These are phyloP conservation scores for Lymantria monacha DNA, from an alignment of 2,888 invertebrate genomes.

Conservation along the genomic window DNA sequence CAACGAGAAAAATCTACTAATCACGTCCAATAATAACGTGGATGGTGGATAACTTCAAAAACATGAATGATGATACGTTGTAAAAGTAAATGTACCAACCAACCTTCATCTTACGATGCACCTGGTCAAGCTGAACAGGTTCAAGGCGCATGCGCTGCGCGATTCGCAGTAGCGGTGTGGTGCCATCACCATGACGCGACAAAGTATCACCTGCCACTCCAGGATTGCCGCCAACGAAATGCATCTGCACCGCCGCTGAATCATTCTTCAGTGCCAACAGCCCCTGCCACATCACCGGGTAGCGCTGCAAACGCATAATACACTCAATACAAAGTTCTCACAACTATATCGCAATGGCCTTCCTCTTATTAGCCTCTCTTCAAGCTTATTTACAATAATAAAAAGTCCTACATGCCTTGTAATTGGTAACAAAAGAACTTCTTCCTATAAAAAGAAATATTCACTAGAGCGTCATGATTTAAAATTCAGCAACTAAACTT, in stretches of 20 bases:
- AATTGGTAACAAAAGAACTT: too few species aligned
- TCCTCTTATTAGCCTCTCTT: neutral
- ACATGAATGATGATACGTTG: too few species aligned
- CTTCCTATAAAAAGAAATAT: too few species aligned
- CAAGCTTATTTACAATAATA: too few species aligned
- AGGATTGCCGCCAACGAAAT: conserved; percentile 97
- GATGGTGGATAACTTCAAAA: too few species aligned
- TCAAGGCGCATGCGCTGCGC: conserved; percentile 99
- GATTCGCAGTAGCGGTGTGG: conserved; percentile 93
- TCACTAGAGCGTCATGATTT: too few species aligned
- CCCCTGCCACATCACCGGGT: conserved; percentile 99
- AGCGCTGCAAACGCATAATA: conserved; percentile 83
- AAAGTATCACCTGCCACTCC: conserved; percentile 93
- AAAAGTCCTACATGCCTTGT: too few species aligned
- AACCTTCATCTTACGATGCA: conserved; percentile 97
- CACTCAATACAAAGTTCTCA: neutral
- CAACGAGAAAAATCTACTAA: too few species aligned
- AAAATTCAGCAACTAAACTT: too few species aligned
- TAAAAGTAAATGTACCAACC: neutral
- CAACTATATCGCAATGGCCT: neutral
- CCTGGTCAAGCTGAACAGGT: conserved; percentile 96
- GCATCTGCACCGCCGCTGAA: conserved; percentile 99
- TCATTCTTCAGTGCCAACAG: conserved; percentile 97
- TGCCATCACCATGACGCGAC: conserved; percentile 91
- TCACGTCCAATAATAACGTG: too few species aligned